Conservation (phyloP, 2,113 vertebrate genomes). For the Scatophagus argus region DNA sequence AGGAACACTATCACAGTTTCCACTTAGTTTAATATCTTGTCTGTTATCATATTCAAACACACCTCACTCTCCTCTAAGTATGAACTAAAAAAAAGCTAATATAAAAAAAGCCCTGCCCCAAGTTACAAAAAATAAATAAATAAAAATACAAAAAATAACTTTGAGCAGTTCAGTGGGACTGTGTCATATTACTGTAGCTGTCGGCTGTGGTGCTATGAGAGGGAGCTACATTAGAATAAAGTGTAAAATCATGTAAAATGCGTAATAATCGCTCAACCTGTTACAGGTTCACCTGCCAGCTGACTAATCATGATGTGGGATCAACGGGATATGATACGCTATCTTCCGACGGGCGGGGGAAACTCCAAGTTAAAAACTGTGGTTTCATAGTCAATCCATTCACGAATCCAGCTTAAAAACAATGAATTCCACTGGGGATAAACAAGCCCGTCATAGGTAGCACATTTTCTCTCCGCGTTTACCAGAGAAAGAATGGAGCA, state of each 20-base stretch:
- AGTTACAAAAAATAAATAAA: background rate
- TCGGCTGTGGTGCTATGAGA: background rate
- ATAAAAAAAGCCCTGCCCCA: background rate
- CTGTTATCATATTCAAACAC: background rate
- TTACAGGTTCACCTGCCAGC: slow-evolving; percentile 22
- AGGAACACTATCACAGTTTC: slow-evolving; percentile 16
- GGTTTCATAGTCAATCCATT: background rate
- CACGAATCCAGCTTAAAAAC: slow-evolving; percentile 3
- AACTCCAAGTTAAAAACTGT: background rate
- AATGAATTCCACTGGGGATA: slow-evolving; percentile 58
- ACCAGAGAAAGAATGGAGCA: background rate
- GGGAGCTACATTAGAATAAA: background rate
- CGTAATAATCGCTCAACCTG: too few species aligned
- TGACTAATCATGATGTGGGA: background rate
- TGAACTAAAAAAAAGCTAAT: background rate
- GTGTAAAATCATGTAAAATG: too few species aligned
- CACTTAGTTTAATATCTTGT: background rate
- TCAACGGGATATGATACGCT: rapidly evolving
- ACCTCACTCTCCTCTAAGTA: background rate
- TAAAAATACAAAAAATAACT: slow-evolving; percentile 14
- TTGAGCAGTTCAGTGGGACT: background rate
- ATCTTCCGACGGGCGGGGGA: background rate
- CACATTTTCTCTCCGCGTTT: background rate
- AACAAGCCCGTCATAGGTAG: slow-evolving; percentile 22
- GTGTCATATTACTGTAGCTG: background rate